Base-by-base conservation (phyloP, 2,113 vertebrate genomes). In the Chionodraco myersi region DNA sequence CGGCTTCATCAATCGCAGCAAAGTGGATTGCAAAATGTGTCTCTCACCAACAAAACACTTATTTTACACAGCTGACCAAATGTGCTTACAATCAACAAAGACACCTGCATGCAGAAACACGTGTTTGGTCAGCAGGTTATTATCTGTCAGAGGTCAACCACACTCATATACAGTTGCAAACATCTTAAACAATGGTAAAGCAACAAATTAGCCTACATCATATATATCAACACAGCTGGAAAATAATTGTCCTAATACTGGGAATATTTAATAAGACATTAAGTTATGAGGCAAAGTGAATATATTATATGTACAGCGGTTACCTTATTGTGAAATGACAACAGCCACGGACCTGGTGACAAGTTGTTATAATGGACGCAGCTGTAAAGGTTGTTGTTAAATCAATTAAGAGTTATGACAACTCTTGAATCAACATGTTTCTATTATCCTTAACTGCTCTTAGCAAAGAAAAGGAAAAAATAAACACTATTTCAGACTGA, bases 121-220 rank as follows among this genome's bases (percentile, higher is more conserved):
- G 36, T 41, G 36, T 41, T 7, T 74, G 13, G 54, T 59, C 62
- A 82, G 74, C 75, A 77, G 78, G 82, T 84, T 58, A 53, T 74
- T 71, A 83, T 88, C 84, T 65, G 4, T 45, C 47, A 58, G 18
- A 58, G 58, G 52, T 73, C 62, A 71, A 49, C 10, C 6, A 21
- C 53, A 16, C 7, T 47, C 6, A 52, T 10, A 26, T 21, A 45
- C 6, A 51, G 15, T 52, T 57, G 3, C 16, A 80, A 30, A 63
- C 23, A 2, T 52, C 48, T 49, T 70, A 30, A 69, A 21, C 67
- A 60, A 23, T 10, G 5, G 41, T 9, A 6, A 72, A 11, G 12
- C 53, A 41, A 41, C 48, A 45, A 26, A n/a, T 36, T 12, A 72
- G 16, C 45, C 36, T 41, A 41, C 7, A 15, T 2, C 52, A n/a